Conservation (phyloP, 2,888 invertebrate species). For the Aphidius colemani region DNA sequence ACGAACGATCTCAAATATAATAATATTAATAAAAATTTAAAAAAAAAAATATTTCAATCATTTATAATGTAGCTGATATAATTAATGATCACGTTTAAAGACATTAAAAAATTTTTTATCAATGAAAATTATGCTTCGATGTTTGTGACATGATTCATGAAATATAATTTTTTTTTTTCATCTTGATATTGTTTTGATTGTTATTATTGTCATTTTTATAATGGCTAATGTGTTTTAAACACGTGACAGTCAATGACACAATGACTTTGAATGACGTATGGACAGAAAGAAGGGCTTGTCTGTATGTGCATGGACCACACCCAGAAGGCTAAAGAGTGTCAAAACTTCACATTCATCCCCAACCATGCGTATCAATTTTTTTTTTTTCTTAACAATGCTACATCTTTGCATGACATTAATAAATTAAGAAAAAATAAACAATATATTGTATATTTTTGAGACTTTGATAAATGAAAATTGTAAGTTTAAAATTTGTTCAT, state of each 20-base stretch:
- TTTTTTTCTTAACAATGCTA: neutral
- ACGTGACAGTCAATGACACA: conserved; percentile 30
- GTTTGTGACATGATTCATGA: no score
- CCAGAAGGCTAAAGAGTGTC: conserved; percentile 11
- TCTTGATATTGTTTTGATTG: no score
- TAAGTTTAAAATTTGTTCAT: neutral
- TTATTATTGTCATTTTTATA: no score
- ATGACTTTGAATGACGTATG: conserved; percentile 29
- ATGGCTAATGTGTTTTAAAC: neutral
- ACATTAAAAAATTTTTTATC: no score
- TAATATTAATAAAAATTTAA: no score
- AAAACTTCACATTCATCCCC: conserved; percentile 3
- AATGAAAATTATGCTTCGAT: no score
- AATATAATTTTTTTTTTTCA: no score
- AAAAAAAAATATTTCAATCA: no score
- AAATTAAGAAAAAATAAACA: neutral
- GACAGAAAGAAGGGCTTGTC: conserved; percentile 21
- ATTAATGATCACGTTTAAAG: no score
- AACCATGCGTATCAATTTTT: neutral
- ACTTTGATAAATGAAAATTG: conserved; percentile 8
- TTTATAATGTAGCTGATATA: no score
- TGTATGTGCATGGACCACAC: conserved; percentile 6
- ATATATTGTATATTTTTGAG: conserved; percentile 1
- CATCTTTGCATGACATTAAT: neutral
- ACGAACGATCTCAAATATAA: no score